Conservation (phyloP, 2,797 vertebrate genomes). For the Poliocrania exsul region DNA sequence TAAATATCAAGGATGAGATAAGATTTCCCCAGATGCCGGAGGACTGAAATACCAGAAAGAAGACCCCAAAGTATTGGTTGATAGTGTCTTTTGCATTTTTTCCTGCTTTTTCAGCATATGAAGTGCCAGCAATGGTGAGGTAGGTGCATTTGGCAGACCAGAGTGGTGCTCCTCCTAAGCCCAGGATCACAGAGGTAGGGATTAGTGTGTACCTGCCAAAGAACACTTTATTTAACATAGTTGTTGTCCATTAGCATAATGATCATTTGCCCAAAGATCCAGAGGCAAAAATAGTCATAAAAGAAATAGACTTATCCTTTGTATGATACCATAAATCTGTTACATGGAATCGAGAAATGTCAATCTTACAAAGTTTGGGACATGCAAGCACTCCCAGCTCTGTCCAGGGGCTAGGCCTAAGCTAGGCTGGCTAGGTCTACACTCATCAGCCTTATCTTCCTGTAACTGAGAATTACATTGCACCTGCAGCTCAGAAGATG, state of each 20-base stretch:
- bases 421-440: not conserved
- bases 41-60: slow-evolving; percentile 94
- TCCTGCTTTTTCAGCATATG: slow-evolving; percentile 72
- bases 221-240: slow-evolving; percentile 9
- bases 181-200: slow-evolving; percentile 89
- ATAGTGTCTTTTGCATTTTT: slow-evolving; percentile 83
- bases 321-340: not conserved
- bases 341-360: not conserved
- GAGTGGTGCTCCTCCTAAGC: slow-evolving; percentile 89
- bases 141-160: slow-evolving; percentile 97
- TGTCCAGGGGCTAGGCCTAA: not conserved
- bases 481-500: not conserved
- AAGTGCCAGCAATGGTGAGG: slow-evolving; percentile 86
- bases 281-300: not conserved
- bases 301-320: not conserved
- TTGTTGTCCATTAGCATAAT: not conserved
- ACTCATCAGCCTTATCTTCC: not conserved
- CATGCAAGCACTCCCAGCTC: not conserved
- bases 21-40: slow-evolving; percentile 94
- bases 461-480: not conserved
- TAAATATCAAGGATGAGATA: slow-evolving; percentile 92
- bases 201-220: slow-evolving; percentile 90
- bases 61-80: slow-evolving; percentile 92
- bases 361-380: not conserved
- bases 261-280: not conserved